Evolutionary conservation across 37 sponge, comb jelly and placozoan genomes (phyloP).

Genomic region (Amphimedon queenslandica): DNA sequence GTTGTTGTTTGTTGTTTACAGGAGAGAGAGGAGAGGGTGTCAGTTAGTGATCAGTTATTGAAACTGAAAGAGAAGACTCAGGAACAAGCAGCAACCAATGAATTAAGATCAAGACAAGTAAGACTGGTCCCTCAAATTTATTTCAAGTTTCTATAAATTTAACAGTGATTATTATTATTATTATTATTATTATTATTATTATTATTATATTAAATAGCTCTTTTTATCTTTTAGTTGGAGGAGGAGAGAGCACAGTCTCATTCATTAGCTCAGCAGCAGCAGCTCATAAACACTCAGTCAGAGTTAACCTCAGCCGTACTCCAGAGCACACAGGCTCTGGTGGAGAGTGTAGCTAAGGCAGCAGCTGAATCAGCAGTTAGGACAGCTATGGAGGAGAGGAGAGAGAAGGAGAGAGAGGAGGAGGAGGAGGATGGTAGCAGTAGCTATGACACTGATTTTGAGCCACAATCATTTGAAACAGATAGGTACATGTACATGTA

Average conservation of each 20-base stretch:
- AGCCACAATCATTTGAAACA: background rate
- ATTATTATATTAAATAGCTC: too few relatives aligned
- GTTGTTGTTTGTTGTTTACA: too few relatives aligned
- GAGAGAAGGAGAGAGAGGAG: background rate
- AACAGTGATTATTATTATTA: too few relatives aligned
- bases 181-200: too few relatives aligned
- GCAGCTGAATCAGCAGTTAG: slow-evolving; percentile 51
- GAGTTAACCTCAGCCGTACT: slow-evolving; percentile 28
- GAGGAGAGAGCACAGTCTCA: slow-evolving; percentile 5
- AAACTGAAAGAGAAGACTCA: slow-evolving; percentile 1
- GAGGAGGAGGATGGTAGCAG: background rate
- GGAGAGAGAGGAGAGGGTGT: background rate
- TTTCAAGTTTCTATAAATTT: too few relatives aligned
- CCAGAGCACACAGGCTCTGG: slow-evolving; percentile 17
- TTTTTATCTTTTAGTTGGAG: too few relatives aligned
- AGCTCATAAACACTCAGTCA: slow-evolving; percentile 37
- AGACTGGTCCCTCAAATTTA: too few relatives aligned
- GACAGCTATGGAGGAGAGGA: slow-evolving; percentile 9
- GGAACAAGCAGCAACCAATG: background rate
- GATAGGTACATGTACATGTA: too few relatives aligned
- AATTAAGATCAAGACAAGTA: slow-evolving; percentile 1
- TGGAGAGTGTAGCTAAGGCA: slow-evolving; percentile 40
- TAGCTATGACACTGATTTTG: slow-evolving; percentile 37
- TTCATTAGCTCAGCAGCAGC: slow-evolving; percentile 6
- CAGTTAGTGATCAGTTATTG: slow-evolving; percentile 1